Base-by-base conservation (phyloP, 2,888 invertebrate species). In the Scelioninae gen. 2 region DNA sequence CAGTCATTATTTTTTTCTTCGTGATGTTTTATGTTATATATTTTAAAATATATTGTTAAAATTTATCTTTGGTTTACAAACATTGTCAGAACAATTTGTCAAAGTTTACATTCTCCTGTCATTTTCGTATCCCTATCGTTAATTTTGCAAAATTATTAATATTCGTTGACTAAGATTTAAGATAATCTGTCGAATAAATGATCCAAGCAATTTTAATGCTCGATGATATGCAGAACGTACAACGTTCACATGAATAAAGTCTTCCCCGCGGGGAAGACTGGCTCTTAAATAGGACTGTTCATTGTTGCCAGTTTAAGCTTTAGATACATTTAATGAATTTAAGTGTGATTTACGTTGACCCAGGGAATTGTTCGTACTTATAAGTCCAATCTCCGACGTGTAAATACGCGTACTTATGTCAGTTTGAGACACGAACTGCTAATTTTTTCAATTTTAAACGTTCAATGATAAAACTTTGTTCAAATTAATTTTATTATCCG, bases 251-350 rank as follows among this genome's bases (percentile, higher is more conserved):
- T 53, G 31, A 58, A 57, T 28, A 58, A 55, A 60, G 43, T n/a
- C n/a, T n/a, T n/a, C n/a, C 52, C 76, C 41, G 43, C 18, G 28
- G 11, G 5, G 9, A 31, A 25, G 31, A 37, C 33, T 19, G 19
- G 11, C 52, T 43, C 60, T 46, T 60, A 73, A 77, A 78, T 78
- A 82, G 82, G 84, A 84, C 83, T 86, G 84, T 85, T 86, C 81
- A 82, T 84, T 85, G 85, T 86, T 86, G 85, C 86, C 85, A 86
- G 85, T 85, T 85, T 85, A 83, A 83, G 78, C 76, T 78, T 74
- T 75, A 78, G 76, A 76, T 80, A 81, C 80, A 82, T 79, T 81
- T 77, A 75, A 75, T 61, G 77, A 81, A 77, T 78, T 79, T 81
- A 81, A 81, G 82, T 81, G 85, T 82, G 84, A 84, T 83, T 80